phyloP scores from a whole-genome alignment of 2,888 invertebrate species.

The Plemyria rubiginata region DNA sequence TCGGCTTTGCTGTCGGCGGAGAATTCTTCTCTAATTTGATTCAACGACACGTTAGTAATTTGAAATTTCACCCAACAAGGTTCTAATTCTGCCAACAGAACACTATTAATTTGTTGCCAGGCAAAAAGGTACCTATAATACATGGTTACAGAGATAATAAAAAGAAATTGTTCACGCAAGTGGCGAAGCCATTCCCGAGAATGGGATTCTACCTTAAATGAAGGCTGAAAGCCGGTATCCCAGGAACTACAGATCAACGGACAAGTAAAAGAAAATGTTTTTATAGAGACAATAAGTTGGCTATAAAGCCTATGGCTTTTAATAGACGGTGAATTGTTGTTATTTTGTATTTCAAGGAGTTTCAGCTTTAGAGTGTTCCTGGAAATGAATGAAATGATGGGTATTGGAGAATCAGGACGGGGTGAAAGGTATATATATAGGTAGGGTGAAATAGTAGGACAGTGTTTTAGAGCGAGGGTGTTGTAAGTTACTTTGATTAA shows the following conservation, averaged over 20 bases:
- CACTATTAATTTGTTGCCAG: conserved; percentile 25
- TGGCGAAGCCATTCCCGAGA: conserved; percentile 57
- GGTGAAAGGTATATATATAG: too few species aligned
- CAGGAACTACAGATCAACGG: conserved; percentile 42
- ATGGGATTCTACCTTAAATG: conserved; percentile 66
- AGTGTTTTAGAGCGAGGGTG: too few species aligned
- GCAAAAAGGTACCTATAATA: conserved; percentile 22
- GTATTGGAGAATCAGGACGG: too few species aligned
- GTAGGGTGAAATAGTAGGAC: too few species aligned
- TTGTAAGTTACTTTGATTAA: too few species aligned
- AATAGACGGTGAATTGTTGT: conserved; percentile 36
- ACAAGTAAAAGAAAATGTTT: conserved; percentile 62
- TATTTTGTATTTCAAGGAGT: conserved; percentile 18
- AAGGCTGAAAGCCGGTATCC: conserved; percentile 56
- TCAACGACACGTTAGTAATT: neutral
- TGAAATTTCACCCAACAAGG: neutral
- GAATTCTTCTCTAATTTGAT: neutral
- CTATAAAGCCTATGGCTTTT: conserved; percentile 51
- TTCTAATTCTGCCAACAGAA: neutral
- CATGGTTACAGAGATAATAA: conserved; percentile 49
- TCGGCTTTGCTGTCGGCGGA: too few species aligned
- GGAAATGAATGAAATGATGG: too few species aligned
- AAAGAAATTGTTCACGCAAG: conserved; percentile 67
- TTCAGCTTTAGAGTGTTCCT: neutral
- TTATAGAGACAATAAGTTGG: conserved; percentile 56